Base-by-base conservation (phyloP, 2,113 vertebrate species). In the Tachycineta bicolor region DNA sequence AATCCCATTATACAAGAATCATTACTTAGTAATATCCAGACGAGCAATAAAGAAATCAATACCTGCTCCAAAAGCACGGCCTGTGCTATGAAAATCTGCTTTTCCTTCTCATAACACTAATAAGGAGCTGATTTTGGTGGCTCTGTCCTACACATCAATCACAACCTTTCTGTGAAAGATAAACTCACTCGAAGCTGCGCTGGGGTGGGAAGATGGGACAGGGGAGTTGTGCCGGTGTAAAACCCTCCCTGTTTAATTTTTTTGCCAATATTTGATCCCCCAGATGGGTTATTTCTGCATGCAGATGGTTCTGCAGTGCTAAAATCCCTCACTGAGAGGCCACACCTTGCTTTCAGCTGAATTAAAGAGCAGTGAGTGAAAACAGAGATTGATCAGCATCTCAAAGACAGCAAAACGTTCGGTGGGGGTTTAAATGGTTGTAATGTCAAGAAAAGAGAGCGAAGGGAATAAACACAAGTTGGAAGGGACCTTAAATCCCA, bases 21-120 rank as follows among this genome's bases (percentile, higher is more conserved):
- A 90, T 94, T 91, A 28, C 84, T 87, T 76, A 64, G 69, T 87
- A 91, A 96, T 89, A 92, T 95, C 93, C 89, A 95, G 89, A 84
- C 78, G 82, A 91, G 74, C 80, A 87, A 76, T 91, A 49, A 91
- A 56, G 94, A 67, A 91, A 96, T 95, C 95, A 68, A 93, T 92
- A 91, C 65, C 56, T 82, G 80, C 74, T 86, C 77, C 89, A 92
- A 63, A 94, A 84, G 33, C 58, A 56, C 10, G 7, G 23, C 3
- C 70, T 73, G 15, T n/a, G 69, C 49, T 91, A 58, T 76, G 77
- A 92, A 95, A 95, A 89, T 60, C 39, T 24, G 37, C 8, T 92
- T 94, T 91, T 87, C 34, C 44, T 12, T 75, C 73, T 87, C 56
- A 16, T 53, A 59, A 78, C 29, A 49, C 65, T 68, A 64, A 75